These are phyloP conservation scores for Odontothrips loti DNA, from an alignment of 2,888 invertebrate species.

Conservation along the genomic window DNA sequence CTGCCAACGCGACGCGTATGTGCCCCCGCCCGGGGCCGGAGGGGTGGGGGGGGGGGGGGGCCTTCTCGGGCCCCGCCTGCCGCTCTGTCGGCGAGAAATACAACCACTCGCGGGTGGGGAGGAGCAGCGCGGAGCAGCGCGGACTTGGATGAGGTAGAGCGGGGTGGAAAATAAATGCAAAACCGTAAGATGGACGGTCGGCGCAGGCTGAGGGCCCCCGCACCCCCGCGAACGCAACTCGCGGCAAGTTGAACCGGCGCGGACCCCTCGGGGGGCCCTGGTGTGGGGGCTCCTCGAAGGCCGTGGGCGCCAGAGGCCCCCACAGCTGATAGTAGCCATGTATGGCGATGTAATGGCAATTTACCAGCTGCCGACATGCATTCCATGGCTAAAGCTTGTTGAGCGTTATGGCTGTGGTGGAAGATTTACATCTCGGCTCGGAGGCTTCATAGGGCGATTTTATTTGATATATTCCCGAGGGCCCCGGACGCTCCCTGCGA, in stretches of 20 bases:
- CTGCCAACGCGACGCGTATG: no score
- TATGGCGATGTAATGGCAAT: conserved; percentile 23
- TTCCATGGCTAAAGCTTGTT: conserved; percentile 17
- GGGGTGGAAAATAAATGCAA: background rate
- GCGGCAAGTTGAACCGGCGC: no score
- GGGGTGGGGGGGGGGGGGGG: no score
- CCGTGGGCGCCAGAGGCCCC: background rate
- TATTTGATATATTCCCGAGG: conserved; percentile 20
- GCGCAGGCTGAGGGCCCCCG: background rate
- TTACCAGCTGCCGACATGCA: conserved; percentile 24
- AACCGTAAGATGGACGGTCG: background rate
- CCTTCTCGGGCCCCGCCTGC: no score
- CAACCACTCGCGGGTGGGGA: background rate
- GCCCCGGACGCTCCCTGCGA: background rate
- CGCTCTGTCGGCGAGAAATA: no score
- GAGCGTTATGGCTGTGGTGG: conserved; percentile 7
- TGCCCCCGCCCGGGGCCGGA: no score
- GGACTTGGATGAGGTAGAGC: background rate
- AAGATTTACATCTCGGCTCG: conserved; percentile 12
- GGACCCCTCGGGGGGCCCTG: background rate
- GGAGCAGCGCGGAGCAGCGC: background rate
- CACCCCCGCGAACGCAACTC: background rate
- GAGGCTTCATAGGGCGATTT: conserved; percentile 19
- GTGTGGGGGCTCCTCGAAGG: background rate
- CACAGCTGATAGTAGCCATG: background rate